phyloP scores from a whole-genome alignment of 2,797 vertebrate genomes.

The Microctenopoma steveboyesi region DNA sequence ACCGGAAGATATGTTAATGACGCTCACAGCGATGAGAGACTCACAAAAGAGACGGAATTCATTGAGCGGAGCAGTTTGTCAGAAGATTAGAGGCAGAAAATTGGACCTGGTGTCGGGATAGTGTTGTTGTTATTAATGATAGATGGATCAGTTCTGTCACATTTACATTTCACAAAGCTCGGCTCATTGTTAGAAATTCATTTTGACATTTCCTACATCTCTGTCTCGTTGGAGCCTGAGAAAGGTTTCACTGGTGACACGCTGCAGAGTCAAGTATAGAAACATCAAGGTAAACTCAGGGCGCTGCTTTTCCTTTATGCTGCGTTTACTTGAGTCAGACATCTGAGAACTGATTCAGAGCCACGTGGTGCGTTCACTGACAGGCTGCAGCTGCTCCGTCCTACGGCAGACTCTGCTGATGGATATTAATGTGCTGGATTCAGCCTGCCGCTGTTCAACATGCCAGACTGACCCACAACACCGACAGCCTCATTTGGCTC shows the following conservation, averaged over 20 bases:
- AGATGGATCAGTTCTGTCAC: conserved; percentile 8
- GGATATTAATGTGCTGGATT: conserved; percentile 41
- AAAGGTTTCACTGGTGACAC: too few relatives aligned
- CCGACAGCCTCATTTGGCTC: conserved; percentile 22
- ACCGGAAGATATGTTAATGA: conserved; percentile 70
- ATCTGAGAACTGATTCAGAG: too few relatives aligned
- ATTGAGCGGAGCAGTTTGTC: conserved; percentile 28
- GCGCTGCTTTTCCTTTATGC: too few relatives aligned
- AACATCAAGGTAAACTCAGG: background rate
- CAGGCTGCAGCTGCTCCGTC: background rate
- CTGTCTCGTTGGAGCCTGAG: conserved; percentile 4
- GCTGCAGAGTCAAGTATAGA: too few relatives aligned
- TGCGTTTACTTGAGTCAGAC: too few relatives aligned
- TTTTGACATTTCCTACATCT: conserved; percentile 22
- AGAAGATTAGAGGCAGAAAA: conserved; percentile 16
- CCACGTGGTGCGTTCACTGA: conserved; percentile 5
- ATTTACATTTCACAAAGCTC: conserved; percentile 9
- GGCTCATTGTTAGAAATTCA: background rate
- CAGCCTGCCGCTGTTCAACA: conserved; percentile 34
- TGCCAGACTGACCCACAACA: conserved; percentile 24
- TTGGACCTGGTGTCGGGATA: background rate
- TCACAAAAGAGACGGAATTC: background rate
- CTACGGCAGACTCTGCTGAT: conserved; percentile 11
- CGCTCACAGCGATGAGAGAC: conserved; percentile 12
- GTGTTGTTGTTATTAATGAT: conserved; percentile 17